These are phyloP conservation scores for Chlorospingus semifuscus DNA, from an alignment of 2,797 vertebrate species.

Conservation along the genomic window DNA sequence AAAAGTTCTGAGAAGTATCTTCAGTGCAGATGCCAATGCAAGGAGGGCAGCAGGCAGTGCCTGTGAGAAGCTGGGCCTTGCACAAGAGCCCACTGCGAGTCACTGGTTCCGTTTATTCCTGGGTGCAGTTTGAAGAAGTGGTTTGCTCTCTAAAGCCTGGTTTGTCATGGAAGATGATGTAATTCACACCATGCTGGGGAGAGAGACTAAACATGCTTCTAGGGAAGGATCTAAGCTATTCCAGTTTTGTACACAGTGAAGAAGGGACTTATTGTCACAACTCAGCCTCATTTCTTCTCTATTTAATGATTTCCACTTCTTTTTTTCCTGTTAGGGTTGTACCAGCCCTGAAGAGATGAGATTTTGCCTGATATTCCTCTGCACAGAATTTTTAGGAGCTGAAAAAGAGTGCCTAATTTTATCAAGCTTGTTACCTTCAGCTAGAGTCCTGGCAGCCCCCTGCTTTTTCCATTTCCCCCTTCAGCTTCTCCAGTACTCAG, in stretches of 20 bases:
- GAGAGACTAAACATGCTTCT: neutral
- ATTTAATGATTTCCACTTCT: neutral
- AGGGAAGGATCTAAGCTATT: neutral
- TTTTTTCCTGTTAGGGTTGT: neutral
- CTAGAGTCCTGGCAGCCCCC: conserved; percentile 3
- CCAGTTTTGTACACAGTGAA: neutral
- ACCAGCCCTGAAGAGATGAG: neutral
- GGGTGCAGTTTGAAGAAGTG: neutral
- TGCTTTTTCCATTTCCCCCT: conserved; percentile 30
- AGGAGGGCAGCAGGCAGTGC: neutral
- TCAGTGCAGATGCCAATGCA: neutral
- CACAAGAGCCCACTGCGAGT: neutral
- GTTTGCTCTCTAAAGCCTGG: neutral
- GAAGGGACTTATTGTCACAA: neutral
- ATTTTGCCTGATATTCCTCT: neutral
- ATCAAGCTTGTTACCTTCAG: neutral
- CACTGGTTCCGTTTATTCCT: neutral
- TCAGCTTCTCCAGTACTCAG: neutral
- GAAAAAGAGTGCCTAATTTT: neutral
- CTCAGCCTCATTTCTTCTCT: neutral
- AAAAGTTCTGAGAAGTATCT: neutral
- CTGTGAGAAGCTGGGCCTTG: neutral
- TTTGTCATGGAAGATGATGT: conserved; percentile 23
- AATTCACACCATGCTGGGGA: conserved; percentile 3
- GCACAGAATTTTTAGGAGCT: neutral